These are phyloP conservation scores for Melanotaenia trifasciata DNA, from an alignment of 2,797 vertebrate genomes.

Conservation along the genomic window DNA sequence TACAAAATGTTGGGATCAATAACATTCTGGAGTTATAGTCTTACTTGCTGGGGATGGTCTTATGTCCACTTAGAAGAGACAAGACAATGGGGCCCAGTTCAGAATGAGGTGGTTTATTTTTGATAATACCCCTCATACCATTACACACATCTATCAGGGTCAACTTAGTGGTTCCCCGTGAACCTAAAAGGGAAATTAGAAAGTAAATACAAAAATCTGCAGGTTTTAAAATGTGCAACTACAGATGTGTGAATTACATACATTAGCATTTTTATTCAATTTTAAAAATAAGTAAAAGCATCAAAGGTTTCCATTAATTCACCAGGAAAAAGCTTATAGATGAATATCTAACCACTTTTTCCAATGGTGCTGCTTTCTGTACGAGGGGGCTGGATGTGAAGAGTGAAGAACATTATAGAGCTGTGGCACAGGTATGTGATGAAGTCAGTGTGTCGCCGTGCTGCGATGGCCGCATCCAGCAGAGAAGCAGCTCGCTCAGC, in stretches of 20 bases:
- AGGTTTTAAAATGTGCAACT: conserved; percentile 4
- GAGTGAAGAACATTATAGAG: conserved; percentile 97
- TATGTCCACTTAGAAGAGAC: conserved; percentile 93
- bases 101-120: conserved; percentile 87
- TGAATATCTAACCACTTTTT: conserved; percentile 83
- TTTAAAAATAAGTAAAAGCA: not conserved
- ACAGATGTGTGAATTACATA: not conserved
- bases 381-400: conserved; percentile 94
- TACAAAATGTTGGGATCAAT: not conserved
- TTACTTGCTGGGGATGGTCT: conserved; percentile 93
- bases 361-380: conserved; percentile 91
- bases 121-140: conserved; percentile 88
- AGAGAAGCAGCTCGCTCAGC: conserved; percentile 95
- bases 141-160: conserved; percentile 96
- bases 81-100: conserved; percentile 93
- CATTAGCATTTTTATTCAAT: not conserved
- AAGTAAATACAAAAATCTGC: not conserved
- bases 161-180: conserved; percentile 91
- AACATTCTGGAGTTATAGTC: conserved; percentile 41
- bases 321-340: not conserved
- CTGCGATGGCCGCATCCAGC: conserved; percentile 91
- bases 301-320: not conserved
- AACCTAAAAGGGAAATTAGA: conserved; percentile 80
- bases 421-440: conserved; percentile 84
- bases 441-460: conserved; percentile 87